Conservation (phyloP, 2,888 invertebrate species). For the Electrophaes corylata region DNA sequence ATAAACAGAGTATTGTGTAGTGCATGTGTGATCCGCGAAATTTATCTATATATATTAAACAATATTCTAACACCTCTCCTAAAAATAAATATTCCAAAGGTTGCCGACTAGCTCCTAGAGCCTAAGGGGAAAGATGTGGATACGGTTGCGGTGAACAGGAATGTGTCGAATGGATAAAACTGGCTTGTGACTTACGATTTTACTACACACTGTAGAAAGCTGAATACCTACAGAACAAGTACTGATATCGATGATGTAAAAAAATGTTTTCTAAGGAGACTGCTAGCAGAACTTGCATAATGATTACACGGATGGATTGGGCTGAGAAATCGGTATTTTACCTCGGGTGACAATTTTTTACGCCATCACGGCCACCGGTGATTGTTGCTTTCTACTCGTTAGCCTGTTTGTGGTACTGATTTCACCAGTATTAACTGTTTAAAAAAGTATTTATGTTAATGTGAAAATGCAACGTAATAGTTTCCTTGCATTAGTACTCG, state of each 20-base stretch:
- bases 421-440: slow-evolving; percentile 16
- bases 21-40: too few relatives aligned
- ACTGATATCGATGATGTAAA: not conserved
- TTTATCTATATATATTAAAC: too few relatives aligned
- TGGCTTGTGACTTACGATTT: not conserved
- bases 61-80: too few relatives aligned
- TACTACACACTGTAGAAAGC: not conserved
- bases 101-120: too few relatives aligned
- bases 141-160: too few relatives aligned
- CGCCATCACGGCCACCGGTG: slow-evolving; percentile 41
- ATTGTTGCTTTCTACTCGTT: slow-evolving; percentile 47
- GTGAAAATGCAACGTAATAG: slow-evolving; percentile 8
- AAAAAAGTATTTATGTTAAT: not conserved
- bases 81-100: too few relatives aligned
- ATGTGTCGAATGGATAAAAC: too few relatives aligned
- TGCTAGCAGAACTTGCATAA: slow-evolving; percentile 39
- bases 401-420: slow-evolving; percentile 27
- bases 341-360: slow-evolving; percentile 55
- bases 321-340: slow-evolving; percentile 49
- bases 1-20: too few relatives aligned
- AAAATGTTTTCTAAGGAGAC: slow-evolving; percentile 14
- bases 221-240: not conserved
- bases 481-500: slow-evolving; percentile 2
- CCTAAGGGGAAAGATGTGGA: too few relatives aligned
- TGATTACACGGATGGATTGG: slow-evolving; percentile 47